Conservation (phyloP, 2,888 invertebrate genomes). For the Polyommatus iphigenia region DNA sequence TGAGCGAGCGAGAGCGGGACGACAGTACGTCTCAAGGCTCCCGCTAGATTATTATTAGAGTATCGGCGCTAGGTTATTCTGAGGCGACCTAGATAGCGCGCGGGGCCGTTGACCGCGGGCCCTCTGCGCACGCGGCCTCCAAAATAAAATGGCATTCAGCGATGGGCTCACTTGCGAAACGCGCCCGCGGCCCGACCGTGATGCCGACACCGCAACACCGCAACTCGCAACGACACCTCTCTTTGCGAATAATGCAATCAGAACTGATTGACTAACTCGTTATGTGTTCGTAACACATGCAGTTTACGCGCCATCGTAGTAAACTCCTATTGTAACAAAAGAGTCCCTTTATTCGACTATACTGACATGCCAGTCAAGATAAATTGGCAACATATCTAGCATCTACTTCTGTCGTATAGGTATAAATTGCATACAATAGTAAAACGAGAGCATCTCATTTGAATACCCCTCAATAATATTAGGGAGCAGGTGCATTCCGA, state of each 20-base stretch:
- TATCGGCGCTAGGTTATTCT: slow-evolving; percentile 80
- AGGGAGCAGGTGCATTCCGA: neutral
- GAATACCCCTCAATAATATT: neutral
- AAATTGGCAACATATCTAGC: neutral
- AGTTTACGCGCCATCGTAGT: neutral
- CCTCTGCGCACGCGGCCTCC: slow-evolving; percentile 77
- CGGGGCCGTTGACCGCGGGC: slow-evolving; percentile 79
- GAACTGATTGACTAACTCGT: slow-evolving; percentile 51
- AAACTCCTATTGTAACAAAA: neutral
- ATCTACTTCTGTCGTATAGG: neutral
- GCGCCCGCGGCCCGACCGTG: slow-evolving; percentile 66
- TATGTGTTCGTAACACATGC: slow-evolving; percentile 19
- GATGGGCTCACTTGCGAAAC: slow-evolving; percentile 79
- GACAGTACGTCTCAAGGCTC: slow-evolving; percentile 66
- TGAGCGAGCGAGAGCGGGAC: slow-evolving; percentile 68
- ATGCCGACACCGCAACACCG: slow-evolving; percentile 54
- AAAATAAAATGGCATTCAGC: slow-evolving; percentile 79
- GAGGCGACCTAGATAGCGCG: slow-evolving; percentile 77
- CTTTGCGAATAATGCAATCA: slow-evolving; percentile 63
- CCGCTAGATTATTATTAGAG: slow-evolving; percentile 76
- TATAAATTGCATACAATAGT: neutral
- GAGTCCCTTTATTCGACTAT: neutral
- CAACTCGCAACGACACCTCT: slow-evolving; percentile 44
- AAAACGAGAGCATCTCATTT: neutral
- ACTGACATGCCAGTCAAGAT: neutral